These are phyloP conservation scores for Stegodyphus dumicola DNA, from an alignment of 1,140 invertebrate species.

Conservation along the genomic window DNA sequence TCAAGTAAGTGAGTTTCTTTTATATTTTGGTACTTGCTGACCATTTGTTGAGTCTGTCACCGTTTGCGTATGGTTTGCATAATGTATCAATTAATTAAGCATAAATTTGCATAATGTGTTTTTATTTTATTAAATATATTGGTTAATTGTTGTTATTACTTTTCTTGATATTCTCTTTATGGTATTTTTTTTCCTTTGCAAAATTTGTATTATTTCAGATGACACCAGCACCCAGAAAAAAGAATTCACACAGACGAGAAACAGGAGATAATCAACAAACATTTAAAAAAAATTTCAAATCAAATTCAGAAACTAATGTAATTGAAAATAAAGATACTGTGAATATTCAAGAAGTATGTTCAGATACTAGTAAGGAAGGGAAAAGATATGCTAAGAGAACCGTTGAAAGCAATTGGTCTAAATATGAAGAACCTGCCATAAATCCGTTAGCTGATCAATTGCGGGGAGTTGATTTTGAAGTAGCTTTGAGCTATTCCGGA, in stretches of 20 bases:
- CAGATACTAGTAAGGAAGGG: not conserved
- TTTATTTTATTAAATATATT: no score
- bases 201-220: constrained; percentile 39
- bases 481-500: constrained; percentile 25
- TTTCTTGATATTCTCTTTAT: no score
- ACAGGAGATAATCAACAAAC: not conserved
- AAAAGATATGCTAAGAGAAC: constrained; percentile 19
- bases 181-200: not conserved
- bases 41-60: no score
- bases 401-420: constrained; percentile 34
- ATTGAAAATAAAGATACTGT: not conserved
- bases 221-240: constrained; percentile 44
- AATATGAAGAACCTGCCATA: constrained; percentile 32
- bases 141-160: no score
- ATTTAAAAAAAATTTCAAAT: constrained; percentile 9
- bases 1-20: no score
- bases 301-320: constrained; percentile 4
- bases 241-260: constrained; percentile 24
- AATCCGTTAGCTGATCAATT: constrained; percentile 38
- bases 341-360: not conserved
- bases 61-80: no score
- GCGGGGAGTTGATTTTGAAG: constrained; percentile 46
- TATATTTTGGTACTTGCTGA: no score
- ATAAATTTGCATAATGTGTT: no score
- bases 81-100: no score